Conservation (phyloP, 2,113 vertebrate genomes). For the Tonatia bakeri region DNA sequence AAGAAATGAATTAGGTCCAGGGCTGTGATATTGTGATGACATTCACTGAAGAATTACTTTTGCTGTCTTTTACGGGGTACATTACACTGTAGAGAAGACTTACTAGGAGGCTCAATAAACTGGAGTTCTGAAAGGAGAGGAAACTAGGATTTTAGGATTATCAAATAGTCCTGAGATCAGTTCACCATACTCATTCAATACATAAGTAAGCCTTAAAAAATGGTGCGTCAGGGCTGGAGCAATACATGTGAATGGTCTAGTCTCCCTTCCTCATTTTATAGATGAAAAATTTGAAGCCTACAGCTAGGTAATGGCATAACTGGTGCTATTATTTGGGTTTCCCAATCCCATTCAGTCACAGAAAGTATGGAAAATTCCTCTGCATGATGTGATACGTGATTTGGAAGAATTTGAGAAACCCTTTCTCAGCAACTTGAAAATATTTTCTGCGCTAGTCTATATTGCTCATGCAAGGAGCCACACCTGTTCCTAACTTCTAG, state of each 20-base stretch:
- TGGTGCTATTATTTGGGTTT: not conserved
- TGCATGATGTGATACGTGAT: not conserved
- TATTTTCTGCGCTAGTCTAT: not conserved
- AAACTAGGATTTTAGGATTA: not conserved
- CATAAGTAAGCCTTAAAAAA: not conserved
- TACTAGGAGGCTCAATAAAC: not conserved
- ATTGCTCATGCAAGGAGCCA: not conserved
- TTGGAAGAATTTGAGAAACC: not conserved
- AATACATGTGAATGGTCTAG: not conserved
- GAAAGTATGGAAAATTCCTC: not conserved
- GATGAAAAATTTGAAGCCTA: not conserved
- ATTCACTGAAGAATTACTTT: conserved; percentile 17
- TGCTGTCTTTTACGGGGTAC: not conserved
- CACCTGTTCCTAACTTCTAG: not conserved
- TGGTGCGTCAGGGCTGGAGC: not conserved
- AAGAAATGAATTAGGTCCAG: not conserved
- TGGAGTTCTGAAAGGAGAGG: not conserved
- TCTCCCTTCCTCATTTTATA: not conserved
- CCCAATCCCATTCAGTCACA: not conserved
- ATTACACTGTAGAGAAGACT: not conserved
- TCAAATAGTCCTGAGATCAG: not conserved
- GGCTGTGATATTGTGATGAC: not conserved
- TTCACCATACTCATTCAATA: not conserved
- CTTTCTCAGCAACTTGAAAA: not conserved
- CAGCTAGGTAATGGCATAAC: not conserved